A percentile compares a stretch with the other conserved stretches of the same genome.
Evolutionary conservation across 2,797 vertebrate genomes (phyloP).

Genomic region (Gymnocypris eckloni): DNA sequence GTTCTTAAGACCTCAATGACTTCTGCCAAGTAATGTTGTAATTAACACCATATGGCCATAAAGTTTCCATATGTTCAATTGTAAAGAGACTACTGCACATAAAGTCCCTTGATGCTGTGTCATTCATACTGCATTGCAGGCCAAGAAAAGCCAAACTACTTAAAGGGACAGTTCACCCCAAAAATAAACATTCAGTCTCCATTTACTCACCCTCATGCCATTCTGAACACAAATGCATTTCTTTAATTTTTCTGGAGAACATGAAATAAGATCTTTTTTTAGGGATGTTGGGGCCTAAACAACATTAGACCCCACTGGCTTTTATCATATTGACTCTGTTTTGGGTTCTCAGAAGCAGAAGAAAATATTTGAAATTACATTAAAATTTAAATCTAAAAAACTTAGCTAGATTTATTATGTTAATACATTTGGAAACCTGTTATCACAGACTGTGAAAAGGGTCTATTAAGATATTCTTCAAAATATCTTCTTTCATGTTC

Average conservation of each 20-base stretch:
- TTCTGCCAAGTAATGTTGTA: constrained; percentile 28
- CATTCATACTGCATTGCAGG: constrained; percentile 21
- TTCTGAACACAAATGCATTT: background rate
- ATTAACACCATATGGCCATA: constrained; percentile 16
- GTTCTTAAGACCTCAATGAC: constrained; percentile 15
- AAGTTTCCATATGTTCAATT: constrained; percentile 34
- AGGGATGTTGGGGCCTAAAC: background rate
- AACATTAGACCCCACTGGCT: background rate
- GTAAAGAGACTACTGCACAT: constrained; percentile 40
- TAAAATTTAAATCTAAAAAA: background rate
- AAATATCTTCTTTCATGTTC: background rate
- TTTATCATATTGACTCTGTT: background rate
- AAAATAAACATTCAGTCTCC: background rate
- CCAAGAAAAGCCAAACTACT: constrained; percentile 34
- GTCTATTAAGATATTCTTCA: background rate
- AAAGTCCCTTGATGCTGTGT: constrained; percentile 36
- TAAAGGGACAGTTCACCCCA: background rate
- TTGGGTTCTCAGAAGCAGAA: background rate
- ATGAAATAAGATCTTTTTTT: background rate
- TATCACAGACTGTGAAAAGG: background rate
- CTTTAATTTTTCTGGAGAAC: background rate
- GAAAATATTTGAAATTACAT: no score
- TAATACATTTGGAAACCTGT: background rate
- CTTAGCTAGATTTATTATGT: background rate
- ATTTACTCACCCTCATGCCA: background rate